Percentiles rank a stretch among this genome's conserved stretches.
These are phyloP conservation scores for Heliconius aoede DNA, from an alignment of 2,888 invertebrate species.

Conservation along the genomic window DNA sequence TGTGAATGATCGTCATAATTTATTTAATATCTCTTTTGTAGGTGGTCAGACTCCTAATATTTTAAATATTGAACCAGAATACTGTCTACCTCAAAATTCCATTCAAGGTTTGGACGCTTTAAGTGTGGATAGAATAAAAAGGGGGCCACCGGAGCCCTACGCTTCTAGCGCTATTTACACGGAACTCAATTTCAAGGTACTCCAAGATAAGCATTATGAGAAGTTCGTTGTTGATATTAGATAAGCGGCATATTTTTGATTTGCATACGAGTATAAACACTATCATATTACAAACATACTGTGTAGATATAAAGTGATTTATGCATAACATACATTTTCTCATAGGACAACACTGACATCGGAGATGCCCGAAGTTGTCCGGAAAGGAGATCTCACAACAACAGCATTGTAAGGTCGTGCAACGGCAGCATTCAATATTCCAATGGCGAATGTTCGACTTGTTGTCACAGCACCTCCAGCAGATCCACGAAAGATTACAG, in stretches of 20 bases:
- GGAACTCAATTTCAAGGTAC: slow-evolving; percentile 82
- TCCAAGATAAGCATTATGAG: slow-evolving; percentile 69
- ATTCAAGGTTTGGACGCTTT: slow-evolving; percentile 76
- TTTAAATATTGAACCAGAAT: slow-evolving; percentile 77
- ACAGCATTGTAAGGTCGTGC: slow-evolving; percentile 80
- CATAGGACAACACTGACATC: slow-evolving; percentile 76
- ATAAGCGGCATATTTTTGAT: slow-evolving; percentile 63
- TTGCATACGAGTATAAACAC: slow-evolving; percentile 63
- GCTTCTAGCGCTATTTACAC: slow-evolving; percentile 82
- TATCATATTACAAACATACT: slow-evolving; percentile 46
- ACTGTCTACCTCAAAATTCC: slow-evolving; percentile 79
- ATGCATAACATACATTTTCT: slow-evolving; percentile 53
- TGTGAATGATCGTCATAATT: slow-evolving; percentile 38
- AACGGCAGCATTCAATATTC: slow-evolving; percentile 80
- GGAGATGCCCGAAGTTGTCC: slow-evolving; percentile 76
- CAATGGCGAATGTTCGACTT: slow-evolving; percentile 79
- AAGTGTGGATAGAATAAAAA: slow-evolving; percentile 75
- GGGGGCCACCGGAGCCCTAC: slow-evolving; percentile 78
- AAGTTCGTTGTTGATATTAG: slow-evolving; percentile 58
- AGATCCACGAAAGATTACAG: slow-evolving; percentile 80
- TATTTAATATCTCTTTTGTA: slow-evolving; percentile 49
- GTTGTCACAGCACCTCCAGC: slow-evolving; percentile 79
- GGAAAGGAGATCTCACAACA: slow-evolving; percentile 80
- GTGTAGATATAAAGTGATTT: slow-evolving; percentile 34
- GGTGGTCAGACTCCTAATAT: slow-evolving; percentile 77